Evolutionary conservation across 2,797 vertebrate species (phyloP).

Genomic region (Sorex maritimensis): DNA sequence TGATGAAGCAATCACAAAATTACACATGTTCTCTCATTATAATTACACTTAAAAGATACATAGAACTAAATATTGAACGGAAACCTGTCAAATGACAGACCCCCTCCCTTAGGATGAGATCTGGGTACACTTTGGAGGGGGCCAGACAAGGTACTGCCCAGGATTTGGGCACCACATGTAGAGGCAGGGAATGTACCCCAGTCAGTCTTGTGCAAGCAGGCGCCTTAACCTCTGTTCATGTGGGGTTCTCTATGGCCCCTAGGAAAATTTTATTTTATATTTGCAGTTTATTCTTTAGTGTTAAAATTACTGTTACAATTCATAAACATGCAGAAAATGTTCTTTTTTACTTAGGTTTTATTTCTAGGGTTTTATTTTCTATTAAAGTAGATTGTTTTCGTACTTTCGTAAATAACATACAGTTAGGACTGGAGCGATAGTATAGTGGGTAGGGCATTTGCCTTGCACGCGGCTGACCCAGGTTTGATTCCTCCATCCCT

Average conservation of each 20-base stretch:
- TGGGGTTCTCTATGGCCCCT: too few relatives aligned
- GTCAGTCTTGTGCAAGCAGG: too few relatives aligned
- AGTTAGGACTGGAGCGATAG: neutral
- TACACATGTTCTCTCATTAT: conserved; percentile 21
- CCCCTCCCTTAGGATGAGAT: neutral
- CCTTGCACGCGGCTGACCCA: too few relatives aligned
- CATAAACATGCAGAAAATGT: neutral
- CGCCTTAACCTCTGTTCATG: too few relatives aligned
- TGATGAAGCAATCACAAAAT: conserved; percentile 56
- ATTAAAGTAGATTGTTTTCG: neutral
- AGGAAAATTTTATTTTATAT: neutral
- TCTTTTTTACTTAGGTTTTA: conserved; percentile 47
- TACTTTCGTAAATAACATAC: neutral
- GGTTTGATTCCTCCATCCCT: too few relatives aligned
- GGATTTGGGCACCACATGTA: too few relatives aligned
- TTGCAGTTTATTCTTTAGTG: conserved; percentile 20
- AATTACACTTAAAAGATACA: neutral
- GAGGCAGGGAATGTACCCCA: too few relatives aligned
- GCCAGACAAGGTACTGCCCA: too few relatives aligned
- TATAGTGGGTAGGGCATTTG: too few relatives aligned
- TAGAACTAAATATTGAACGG: neutral
- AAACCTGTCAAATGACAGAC: neutral
- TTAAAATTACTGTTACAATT: neutral
- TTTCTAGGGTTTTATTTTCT: conserved; percentile 32
- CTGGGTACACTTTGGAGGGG: neutral